A percentile compares a stretch with the other conserved stretches of the same genome.
phyloP scores from a whole-genome alignment of 2,797 vertebrate species.

The Sus cebifrons region DNA sequence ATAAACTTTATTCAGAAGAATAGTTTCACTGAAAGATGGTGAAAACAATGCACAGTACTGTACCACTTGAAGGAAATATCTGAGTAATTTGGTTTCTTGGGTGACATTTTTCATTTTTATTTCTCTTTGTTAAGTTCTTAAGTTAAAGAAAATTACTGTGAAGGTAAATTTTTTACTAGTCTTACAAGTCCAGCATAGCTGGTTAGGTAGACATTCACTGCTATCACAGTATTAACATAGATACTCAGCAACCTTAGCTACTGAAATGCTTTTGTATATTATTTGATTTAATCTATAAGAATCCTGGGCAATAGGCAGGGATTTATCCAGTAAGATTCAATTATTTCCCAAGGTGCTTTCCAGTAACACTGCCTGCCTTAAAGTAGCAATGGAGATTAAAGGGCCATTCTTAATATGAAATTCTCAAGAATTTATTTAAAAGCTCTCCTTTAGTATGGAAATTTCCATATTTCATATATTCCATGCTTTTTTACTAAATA shows the following conservation, averaged over 20 bases:
- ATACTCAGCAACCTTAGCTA: background rate
- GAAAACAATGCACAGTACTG: background rate
- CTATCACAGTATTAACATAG: background rate
- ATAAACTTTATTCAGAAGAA: constrained; percentile 42
- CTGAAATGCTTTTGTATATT: constrained; percentile 9
- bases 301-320: background rate
- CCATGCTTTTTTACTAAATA: constrained; percentile 18
- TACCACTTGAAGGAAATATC: background rate
- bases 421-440: constrained; percentile 49
- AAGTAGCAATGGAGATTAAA: constrained; percentile 19
- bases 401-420: constrained; percentile 44
- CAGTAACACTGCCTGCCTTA: background rate
- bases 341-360: constrained; percentile 43
- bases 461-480: constrained; percentile 40
- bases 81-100: background rate
- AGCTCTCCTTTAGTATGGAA: constrained; percentile 49
- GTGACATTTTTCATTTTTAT: constrained; percentile 1
- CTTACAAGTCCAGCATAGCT: background rate
- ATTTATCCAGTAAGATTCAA: constrained; percentile 42
- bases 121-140: constrained; percentile 59
- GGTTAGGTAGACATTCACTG: background rate
- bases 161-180: constrained; percentile 53
- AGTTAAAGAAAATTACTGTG: constrained; percentile 43
- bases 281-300: constrained; percentile 9
- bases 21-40: background rate